Base-by-base conservation (phyloP, 2,888 invertebrate genomes). In the Drosophila affinis region DNA sequence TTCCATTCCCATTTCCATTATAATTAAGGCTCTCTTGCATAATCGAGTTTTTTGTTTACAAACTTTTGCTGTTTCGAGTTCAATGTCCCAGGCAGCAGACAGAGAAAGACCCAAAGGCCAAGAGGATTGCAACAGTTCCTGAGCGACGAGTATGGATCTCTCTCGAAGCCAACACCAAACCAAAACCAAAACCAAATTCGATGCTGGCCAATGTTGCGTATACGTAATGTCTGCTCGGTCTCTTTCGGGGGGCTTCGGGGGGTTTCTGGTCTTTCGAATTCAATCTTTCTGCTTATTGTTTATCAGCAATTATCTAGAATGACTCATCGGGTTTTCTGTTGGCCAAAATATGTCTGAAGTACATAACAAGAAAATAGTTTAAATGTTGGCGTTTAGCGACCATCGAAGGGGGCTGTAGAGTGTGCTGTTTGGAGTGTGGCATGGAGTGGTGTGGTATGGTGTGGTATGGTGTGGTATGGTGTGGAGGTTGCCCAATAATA, bases 1-100 rank as follows among this genome's bases (percentile, higher is more conserved):
- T 84, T 84, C 72, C 81, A 88, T 87, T 84, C 87, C 72, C 81
- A 88, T 84, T 88, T 87, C 72, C 88, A 88, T 87, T 84, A 81
- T 85, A 85, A 87, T 85, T 87, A 85, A 81, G 72, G 39, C 39
- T 14, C 76, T 46, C 81, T 85, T 85, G 63, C 89, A 88, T 86
- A 88, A 86, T 67, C 76, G 49, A 72, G 74, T 83, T 84, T 85
- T 85, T 85, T 85, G 88, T 86, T 87, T 89, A 88, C 87, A 89
- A 87, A 79, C 76, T 76, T 70, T 62, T 54, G 44, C 49, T 59
- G 72, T 85, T 88, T 85, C 87, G 85, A 85, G 85, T 88, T 85
- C 85, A 85, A 85, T 85, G 85, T 85, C 85, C 85, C 85, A 79
- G 76, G 81, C 69, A 65, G 68, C 68, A 39, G 39, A 14, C 39